Percentiles rank a stretch among this genome's conserved stretches.
Evolutionary conservation across 1,140 invertebrate genomes (phyloP).

Genomic region (Trichomalopsis sarcophagae): DNA sequence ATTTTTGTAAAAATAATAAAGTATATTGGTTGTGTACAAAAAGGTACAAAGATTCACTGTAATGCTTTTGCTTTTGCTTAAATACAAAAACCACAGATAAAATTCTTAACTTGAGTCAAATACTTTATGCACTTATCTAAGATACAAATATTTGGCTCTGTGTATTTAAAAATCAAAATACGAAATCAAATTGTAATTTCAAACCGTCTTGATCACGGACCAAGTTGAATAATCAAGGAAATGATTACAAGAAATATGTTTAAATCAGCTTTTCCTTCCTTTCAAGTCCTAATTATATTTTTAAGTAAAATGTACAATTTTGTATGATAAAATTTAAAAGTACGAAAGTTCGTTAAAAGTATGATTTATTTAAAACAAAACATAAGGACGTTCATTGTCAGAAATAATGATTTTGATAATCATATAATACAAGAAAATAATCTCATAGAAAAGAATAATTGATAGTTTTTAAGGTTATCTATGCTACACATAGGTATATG

Average conservation of each 20-base stretch:
- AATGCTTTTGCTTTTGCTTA: not conserved
- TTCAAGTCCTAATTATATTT: not conserved
- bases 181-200: not conserved
- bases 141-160: not conserved
- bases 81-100: not conserved
- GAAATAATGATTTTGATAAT: conserved; percentile 22
- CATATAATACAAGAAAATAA: conserved; percentile 2
- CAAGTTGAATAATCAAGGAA: not conserved
- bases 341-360: not conserved
- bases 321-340: conserved; percentile 12
- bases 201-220: not conserved
- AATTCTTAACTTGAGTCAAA: not conserved
- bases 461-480: conserved; percentile 29
- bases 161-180: not conserved
- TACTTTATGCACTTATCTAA: not conserved
- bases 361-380: not conserved
- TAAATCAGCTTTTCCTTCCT: not conserved
- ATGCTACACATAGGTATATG: not conserved
- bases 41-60: not conserved
- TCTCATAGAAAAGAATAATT: not conserved
- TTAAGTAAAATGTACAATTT: conserved; percentile 30
- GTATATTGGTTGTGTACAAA: conserved; percentile 11
- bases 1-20: conserved; percentile 27
- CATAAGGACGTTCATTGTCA: conserved; percentile 9
- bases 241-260: not conserved